Percentiles rank a stretch among this genome's conserved stretches.
These are phyloP conservation scores for Drosophila punjabiensis DNA, from an alignment of 1,140 invertebrate genomes.

Conservation along the genomic window DNA sequence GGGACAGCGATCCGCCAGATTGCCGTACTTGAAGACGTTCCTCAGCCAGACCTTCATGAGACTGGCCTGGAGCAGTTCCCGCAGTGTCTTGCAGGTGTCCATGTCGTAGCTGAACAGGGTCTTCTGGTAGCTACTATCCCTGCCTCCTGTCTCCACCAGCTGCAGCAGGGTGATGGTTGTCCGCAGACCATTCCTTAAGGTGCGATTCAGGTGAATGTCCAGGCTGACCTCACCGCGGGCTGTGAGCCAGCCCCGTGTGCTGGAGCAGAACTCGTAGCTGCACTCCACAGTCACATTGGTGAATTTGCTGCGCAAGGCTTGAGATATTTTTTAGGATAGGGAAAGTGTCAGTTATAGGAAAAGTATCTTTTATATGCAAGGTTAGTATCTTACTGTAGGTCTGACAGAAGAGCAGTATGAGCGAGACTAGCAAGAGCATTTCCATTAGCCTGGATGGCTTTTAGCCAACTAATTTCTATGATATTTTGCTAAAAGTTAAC, in stretches of 20 bases:
- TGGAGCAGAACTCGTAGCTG: constrained; percentile 27
- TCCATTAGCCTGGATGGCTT: neutral
- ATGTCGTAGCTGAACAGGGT: constrained; percentile 64
- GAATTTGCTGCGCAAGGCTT: constrained; percentile 23
- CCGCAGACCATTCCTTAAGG: constrained; percentile 21
- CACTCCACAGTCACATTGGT: constrained; percentile 43
- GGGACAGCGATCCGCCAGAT: constrained; percentile 52
- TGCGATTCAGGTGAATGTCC: constrained; percentile 47
- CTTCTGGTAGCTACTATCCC: constrained; percentile 29
- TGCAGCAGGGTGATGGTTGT: constrained; percentile 44
- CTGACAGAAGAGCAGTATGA: constrained; percentile 12
- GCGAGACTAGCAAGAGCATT: constrained; percentile 5
- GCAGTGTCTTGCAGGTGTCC: constrained; percentile 57
- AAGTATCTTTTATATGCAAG: neutral
- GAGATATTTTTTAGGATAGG: neutral
- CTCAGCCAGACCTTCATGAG: constrained; percentile 57
- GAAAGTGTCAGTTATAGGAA: neutral
- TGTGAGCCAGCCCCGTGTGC: constrained; percentile 34
- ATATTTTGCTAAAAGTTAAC: neutral
- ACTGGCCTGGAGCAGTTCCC: constrained; percentile 34
- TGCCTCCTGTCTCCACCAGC: constrained; percentile 23
- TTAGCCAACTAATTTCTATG: constrained; percentile 1
- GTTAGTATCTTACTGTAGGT: constrained; percentile 13
- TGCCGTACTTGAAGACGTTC: constrained; percentile 66
- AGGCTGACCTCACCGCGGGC: constrained; percentile 21